Base-by-base conservation (phyloP, 2,888 invertebrate species). In the Zeuzera pyrina region DNA sequence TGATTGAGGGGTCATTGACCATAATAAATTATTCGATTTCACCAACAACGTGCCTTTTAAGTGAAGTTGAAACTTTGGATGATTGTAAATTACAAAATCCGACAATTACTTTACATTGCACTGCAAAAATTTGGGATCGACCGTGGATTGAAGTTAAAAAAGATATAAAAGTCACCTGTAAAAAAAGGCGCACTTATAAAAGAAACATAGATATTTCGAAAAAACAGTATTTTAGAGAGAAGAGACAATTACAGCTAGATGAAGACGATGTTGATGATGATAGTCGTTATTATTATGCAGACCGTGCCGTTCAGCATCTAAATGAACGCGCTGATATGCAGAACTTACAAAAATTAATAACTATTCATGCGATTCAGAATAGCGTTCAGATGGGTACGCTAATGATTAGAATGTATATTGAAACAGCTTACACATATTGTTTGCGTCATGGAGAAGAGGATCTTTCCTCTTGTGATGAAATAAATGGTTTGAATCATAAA, bases 61-160 rank as follows among this genome's bases (percentile, higher is more conserved):
- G 2, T 2, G 11, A n/a, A n/a, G n/a, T n/a, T n/a, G n/a, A n/a
- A n/a, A n/a, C 25, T 25, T 12, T 8, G 8, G 10, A 12, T 8
- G 13, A 25, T 7, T 25, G 25, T 12, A 13, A 25, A 25, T 4
- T 12, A 12, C 11, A 25, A 8, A 7, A 7, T 12, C 12, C 11
- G 2, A 13, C 13, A 12, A 12, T 12, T 8, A 11, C 25, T 3
- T 12, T 25, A 25, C 12, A 13, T 25, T 33, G 33, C 12, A 11
- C 27, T 14, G 27, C 33, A 11, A 12, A 33, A 15, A 12, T 33
- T 3, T 33, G 28, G 28, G 83, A 87, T 12, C 74, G 70, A 31
- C 66, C 81, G 1, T 90, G 89, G 89, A 22, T 85, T 10, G 40
- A 55, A 0, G 58, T 67, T 16, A 67, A 64, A 1, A 64, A 66